phyloP scores from a whole-genome alignment of 2,797 vertebrate genomes.

The Euphonia xanthogaster region DNA sequence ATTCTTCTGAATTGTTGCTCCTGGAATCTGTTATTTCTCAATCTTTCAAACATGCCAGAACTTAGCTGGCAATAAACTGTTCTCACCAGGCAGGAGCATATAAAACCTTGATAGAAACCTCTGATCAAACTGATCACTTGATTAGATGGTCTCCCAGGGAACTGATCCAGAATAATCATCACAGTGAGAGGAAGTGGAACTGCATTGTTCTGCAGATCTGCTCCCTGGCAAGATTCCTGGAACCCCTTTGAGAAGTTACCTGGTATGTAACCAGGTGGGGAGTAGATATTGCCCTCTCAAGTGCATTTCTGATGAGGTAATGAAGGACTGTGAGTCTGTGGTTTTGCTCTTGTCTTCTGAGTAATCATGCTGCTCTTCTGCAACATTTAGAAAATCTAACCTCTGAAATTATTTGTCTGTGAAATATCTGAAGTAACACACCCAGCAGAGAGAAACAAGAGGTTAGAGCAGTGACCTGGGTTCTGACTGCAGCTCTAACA shows the following conservation, averaged over 20 bases:
- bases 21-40: conserved; percentile 13
- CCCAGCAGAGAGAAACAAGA: not conserved
- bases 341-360: not conserved
- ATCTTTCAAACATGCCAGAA: not conserved
- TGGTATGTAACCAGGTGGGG: not conserved
- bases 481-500: not conserved
- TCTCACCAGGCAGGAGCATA: not conserved
- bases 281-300: not conserved
- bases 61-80: not conserved
- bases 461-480: not conserved
- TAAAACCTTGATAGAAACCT: not conserved
- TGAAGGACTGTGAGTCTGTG: not conserved
- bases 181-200: not conserved
- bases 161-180: not conserved
- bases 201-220: not conserved
- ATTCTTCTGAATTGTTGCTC: not conserved
- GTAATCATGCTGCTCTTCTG: not conserved
- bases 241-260: not conserved
- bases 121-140: not conserved
- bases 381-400: not conserved
- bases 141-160: conserved; percentile 7
- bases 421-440: not conserved
- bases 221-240: not conserved
- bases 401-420: not conserved
- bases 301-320: not conserved